Evolutionary conservation across 2,888 invertebrate genomes (phyloP).

Genomic region (Drosophila neotestacea): DNA sequence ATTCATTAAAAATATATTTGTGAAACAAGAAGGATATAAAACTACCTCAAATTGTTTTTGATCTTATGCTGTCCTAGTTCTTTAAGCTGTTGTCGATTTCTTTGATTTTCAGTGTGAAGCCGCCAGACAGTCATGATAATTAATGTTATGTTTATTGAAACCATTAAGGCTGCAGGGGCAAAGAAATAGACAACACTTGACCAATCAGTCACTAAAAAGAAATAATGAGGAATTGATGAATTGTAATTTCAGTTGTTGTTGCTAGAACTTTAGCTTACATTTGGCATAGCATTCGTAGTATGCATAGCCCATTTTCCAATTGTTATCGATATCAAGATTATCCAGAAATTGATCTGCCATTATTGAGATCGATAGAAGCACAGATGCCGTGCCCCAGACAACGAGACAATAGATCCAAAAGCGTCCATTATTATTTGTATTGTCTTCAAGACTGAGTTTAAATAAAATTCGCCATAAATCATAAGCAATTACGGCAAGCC

Average conservation of each 20-base stretch:
- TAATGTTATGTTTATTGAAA: not conserved
- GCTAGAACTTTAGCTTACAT: not conserved
- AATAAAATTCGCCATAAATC: not conserved
- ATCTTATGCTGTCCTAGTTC: not conserved
- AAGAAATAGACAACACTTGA: conserved; percentile 1
- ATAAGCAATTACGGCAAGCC: not conserved
- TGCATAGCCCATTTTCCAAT: not conserved
- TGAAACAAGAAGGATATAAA: not conserved
- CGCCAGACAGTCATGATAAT: not conserved
- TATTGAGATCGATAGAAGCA: not conserved
- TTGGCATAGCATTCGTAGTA: conserved; percentile 1
- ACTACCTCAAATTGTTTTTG: not conserved
- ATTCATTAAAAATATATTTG: not conserved
- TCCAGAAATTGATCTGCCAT: not conserved
- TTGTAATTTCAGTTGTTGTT: too few species aligned
- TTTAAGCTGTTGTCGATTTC: not conserved
- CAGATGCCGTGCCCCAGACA: not conserved
- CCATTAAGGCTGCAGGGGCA: not conserved
- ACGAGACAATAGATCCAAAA: not conserved
- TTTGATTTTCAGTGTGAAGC: not conserved
- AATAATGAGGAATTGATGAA: too few species aligned
- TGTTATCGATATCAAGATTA: not conserved
- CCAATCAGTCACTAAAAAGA: not conserved
- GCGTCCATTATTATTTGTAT: not conserved
- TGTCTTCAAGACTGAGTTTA: too few species aligned